These are phyloP conservation scores for Brachionus calyciflorus DNA, from an alignment of 1,140 invertebrate genomes.

Conservation along the genomic window DNA sequence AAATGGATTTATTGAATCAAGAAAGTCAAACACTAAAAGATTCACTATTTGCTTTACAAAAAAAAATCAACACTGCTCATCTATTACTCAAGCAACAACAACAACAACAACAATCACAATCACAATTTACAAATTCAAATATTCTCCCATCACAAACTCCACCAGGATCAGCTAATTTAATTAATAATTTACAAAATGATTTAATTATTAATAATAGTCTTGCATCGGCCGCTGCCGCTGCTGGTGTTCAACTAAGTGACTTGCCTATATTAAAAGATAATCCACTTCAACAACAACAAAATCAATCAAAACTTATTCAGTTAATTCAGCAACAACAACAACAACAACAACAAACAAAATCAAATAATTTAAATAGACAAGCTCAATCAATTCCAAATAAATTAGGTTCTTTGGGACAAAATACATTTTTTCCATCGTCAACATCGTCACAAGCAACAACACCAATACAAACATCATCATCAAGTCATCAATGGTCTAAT, in stretches of 20 bases:
- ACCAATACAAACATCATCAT: background rate
- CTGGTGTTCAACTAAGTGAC: background rate
- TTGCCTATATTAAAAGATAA: background rate
- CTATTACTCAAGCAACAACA: conserved; percentile 26
- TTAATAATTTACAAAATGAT: background rate
- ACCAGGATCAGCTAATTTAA: background rate
- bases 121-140: background rate
- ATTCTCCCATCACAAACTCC: background rate
- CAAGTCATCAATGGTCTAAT: background rate
- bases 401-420: background rate
- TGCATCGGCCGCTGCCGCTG: background rate
- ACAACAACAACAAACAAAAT: background rate
- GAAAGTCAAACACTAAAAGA: conserved; percentile 25
- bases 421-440: too few relatives aligned
- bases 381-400: background rate
- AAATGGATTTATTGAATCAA: conserved; percentile 3
- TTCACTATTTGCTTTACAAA: background rate
- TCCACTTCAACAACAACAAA: background rate
- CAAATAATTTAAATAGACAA: background rate
- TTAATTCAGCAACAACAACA: background rate
- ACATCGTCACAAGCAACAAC: background rate
- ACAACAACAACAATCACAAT: background rate
- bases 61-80: conserved; percentile 25
- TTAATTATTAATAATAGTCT: background rate
- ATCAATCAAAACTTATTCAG: background rate